Evolutionary conservation across 2,113 vertebrate species (phyloP).

Genomic region (Podiceps cristatus): DNA sequence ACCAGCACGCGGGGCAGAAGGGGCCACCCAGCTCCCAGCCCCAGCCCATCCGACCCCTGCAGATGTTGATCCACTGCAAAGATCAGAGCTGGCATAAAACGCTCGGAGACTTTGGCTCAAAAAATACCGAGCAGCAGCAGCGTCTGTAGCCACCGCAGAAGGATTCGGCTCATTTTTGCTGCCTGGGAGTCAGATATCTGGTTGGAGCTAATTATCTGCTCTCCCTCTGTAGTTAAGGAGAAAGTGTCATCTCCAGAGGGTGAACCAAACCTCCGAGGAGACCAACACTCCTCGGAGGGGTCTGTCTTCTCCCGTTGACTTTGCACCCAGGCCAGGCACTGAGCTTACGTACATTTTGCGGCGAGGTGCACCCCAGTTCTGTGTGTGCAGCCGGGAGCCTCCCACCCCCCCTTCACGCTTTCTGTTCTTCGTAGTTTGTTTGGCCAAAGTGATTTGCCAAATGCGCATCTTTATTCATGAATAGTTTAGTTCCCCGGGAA

Average conservation of each 20-base stretch:
- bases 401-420: neutral
- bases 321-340: neutral
- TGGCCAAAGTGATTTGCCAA: neutral
- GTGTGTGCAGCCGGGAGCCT: neutral
- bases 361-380: neutral
- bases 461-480: neutral
- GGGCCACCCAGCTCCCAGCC: neutral
- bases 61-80: neutral
- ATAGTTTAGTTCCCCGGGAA: neutral
- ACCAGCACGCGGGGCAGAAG: neutral
- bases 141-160: rapidly evolving
- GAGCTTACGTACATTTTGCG: neutral
- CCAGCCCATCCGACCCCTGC: neutral
- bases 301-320: neutral
- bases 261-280: neutral
- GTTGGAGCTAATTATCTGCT: neutral
- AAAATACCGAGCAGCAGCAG: rapidly evolving
- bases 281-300: rapidly evolving
- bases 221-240: neutral
- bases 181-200: neutral
- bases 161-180: neutral
- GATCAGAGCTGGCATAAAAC: neutral
- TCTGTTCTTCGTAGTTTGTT: rapidly evolving
- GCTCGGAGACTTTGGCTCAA: neutral
- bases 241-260: neutral